Evolutionary conservation across 2,113 vertebrate genomes (phyloP), one percentile per base, ranked within the genome.

Genomic region (Cinclus cinclus): DNA sequence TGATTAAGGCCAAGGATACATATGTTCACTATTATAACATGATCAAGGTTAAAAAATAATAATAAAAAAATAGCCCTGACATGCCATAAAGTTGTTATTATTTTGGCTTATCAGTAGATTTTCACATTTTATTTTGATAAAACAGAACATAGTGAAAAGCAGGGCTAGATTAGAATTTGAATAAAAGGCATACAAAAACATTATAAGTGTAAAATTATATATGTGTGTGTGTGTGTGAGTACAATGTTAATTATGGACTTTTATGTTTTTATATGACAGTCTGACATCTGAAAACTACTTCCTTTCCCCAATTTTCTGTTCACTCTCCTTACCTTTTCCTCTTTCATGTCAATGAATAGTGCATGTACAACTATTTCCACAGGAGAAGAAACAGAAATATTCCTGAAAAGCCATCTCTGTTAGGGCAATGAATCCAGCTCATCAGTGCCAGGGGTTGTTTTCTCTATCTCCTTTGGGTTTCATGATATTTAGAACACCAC

Each of bases 31-130:
- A 98, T 98, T 98, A 98, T 92, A 97, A 97, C 87, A 97, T 42
- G 77, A 98, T 96, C 97, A 90, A 97, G 94, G 96, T 97, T 98
- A 96, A 98, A 96, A 97, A 97, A 97, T 78, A 96, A 91, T 69
- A 73, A 83, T 71, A 83, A 90, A 90, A 97, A 95, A 95, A 94
- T 69, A 95, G 90, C 83, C 85, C 89, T 97, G 95, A 98, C 96
- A 95, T 98, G 87, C 97, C 96, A 95, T 97, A 97, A 98, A 97
- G 78, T 97, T 97, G 97, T 98, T 97, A 98, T 97, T 98, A 96
- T 97, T 98, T 92, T 97, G 97, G 97, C 97, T 98, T 98, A 98
- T 98, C 97, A 88, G 96, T 95, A 98, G 96, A 98, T 98, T 98
- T 98, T 98, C 97, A 97, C 98, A 97, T 98, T 98, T 97, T 95